A percentile compares a stretch with the other conserved stretches of the same genome.
Evolutionary conservation across 2,888 invertebrate genomes (phyloP).

Genomic region (Himalopsyche kuldschensis): DNA sequence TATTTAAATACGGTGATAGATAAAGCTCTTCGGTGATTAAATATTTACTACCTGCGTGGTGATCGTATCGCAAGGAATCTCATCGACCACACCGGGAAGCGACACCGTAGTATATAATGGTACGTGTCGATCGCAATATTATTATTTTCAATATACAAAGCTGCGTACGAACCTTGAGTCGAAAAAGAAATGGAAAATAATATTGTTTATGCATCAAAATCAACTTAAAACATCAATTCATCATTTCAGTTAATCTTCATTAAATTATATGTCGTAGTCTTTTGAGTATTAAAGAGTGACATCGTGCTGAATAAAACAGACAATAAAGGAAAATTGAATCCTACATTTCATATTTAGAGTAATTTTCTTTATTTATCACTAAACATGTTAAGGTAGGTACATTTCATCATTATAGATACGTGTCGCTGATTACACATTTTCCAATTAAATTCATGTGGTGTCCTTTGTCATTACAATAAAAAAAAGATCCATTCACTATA

Average conservation of each 20-base stretch:
- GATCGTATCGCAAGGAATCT: background rate
- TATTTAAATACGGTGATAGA: slow-evolving; percentile 12
- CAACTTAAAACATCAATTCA: background rate
- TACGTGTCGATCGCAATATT: background rate
- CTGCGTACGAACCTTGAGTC: background rate
- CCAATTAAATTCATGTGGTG: background rate
- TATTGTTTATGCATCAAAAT: background rate
- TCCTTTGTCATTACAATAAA: background rate
- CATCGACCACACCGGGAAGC: no score
- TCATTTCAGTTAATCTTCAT: background rate
- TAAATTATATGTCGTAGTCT: background rate
- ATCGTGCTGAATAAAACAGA: no score
- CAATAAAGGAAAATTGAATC: background rate
- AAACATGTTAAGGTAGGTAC: background rate
- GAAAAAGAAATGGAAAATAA: background rate
- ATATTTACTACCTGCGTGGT: background rate
- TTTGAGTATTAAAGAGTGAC: background rate
- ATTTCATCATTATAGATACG: background rate
- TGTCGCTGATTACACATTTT: background rate
- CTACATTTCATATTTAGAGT: background rate
- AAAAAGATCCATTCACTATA: background rate
- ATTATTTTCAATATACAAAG: background rate
- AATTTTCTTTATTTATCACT: background rate
- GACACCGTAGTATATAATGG: background rate
- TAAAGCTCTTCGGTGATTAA: slow-evolving; percentile 14